Conservation (phyloP, 2,888 invertebrate species). For the Chrysolina oricalcia region DNA sequence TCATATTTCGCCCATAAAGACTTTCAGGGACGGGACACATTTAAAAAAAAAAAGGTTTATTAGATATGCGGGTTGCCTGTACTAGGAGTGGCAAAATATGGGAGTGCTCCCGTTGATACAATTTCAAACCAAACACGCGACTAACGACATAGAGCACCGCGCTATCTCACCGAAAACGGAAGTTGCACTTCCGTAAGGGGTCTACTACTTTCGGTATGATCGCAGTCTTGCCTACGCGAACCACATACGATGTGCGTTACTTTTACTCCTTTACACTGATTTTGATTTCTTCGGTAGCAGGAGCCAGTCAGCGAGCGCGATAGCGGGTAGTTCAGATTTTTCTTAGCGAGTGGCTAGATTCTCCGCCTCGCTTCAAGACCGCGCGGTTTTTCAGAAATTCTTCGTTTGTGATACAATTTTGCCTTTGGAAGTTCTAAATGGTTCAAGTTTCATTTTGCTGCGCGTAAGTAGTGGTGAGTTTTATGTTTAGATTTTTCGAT, state of each 20-base stretch:
- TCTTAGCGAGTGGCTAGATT: neutral
- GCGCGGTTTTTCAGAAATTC: neutral
- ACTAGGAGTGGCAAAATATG: slow-evolving; percentile 38
- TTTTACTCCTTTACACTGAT: slow-evolving; percentile 21
- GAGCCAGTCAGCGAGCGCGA: neutral
- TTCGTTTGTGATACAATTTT: neutral
- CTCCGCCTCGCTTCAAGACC: neutral
- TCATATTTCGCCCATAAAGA: neutral
- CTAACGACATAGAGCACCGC: slow-evolving; percentile 30
- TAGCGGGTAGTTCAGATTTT: slow-evolving; percentile 7
- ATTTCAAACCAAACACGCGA: slow-evolving; percentile 44
- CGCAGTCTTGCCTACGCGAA: slow-evolving; percentile 23
- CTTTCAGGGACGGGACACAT: neutral
- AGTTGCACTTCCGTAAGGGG: slow-evolving; percentile 60
- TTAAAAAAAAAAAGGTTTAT: slow-evolving; percentile 5
- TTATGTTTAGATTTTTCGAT: neutral
- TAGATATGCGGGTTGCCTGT: slow-evolving; percentile 29
- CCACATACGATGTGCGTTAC: slow-evolving; percentile 22
- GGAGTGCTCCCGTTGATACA: slow-evolving; percentile 45
- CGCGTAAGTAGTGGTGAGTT: neutral
- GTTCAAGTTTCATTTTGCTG: neutral
- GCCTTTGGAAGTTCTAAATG: neutral
- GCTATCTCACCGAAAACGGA: slow-evolving; percentile 57
- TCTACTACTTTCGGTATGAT: slow-evolving; percentile 43
- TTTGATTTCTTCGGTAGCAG: slow-evolving; percentile 9